These are phyloP conservation scores for Shargacucullia verbasci DNA, from an alignment of 2,888 invertebrate genomes.

Conservation along the genomic window DNA sequence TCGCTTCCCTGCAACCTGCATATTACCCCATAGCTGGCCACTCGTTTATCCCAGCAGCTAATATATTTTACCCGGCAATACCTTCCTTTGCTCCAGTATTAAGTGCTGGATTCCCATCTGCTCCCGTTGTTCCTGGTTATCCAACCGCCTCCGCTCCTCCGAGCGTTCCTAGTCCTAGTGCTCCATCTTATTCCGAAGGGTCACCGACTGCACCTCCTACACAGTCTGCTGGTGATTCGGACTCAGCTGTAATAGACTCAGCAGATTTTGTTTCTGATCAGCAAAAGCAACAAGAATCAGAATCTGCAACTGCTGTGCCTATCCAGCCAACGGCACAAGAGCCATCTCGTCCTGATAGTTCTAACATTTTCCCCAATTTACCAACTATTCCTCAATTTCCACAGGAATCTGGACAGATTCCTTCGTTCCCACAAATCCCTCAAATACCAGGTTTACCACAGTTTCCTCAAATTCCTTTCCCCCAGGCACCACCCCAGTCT, in stretches of 20 bases:
- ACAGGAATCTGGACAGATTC: slow-evolving; percentile 50
- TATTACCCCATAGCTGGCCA: slow-evolving; percentile 69
- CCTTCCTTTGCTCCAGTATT: slow-evolving; percentile 53
- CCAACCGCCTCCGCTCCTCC: slow-evolving; percentile 59
- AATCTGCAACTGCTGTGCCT: slow-evolving; percentile 40
- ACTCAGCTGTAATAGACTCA: slow-evolving; percentile 80
- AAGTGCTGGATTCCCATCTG: slow-evolving; percentile 34
- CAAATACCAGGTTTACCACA: slow-evolving; percentile 66
- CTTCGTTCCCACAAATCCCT: slow-evolving; percentile 56
- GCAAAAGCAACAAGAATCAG: slow-evolving; percentile 56
- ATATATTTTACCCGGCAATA: slow-evolving; percentile 67
- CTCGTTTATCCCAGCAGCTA: slow-evolving; percentile 68
- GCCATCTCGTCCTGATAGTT: too few species aligned
- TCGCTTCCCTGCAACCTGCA: slow-evolving; percentile 65
- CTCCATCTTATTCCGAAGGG: slow-evolving; percentile 41
- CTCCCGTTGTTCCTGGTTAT: slow-evolving; percentile 24
- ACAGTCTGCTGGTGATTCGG: slow-evolving; percentile 72
- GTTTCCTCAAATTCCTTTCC: slow-evolving; percentile 56
- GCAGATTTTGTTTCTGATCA: slow-evolving; percentile 69
- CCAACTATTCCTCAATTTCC: slow-evolving; percentile 63
- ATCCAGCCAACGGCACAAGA: slow-evolving; percentile 27
- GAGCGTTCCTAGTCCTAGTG: slow-evolving; percentile 38
- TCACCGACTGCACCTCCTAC: slow-evolving; percentile 52
- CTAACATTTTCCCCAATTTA: slow-evolving; percentile 58
- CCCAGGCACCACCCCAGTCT: slow-evolving; percentile 63